phyloP scores from a whole-genome alignment of 2,113 vertebrate species.

The Helogale parvula region DNA sequence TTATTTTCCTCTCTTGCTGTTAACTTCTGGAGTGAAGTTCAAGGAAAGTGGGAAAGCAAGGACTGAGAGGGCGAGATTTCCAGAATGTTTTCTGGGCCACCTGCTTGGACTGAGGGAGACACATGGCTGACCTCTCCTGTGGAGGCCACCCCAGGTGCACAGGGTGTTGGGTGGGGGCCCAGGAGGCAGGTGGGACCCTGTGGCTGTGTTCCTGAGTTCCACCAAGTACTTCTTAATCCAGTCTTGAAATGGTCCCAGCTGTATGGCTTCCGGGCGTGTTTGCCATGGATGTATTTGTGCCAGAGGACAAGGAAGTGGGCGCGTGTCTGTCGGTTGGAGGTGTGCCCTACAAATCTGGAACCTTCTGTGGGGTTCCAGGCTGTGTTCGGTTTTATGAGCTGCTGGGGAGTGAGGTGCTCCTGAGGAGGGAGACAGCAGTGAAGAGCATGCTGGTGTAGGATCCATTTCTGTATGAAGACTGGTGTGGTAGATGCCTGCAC shows the following conservation, averaged over 20 bases:
- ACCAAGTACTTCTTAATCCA: not conserved
- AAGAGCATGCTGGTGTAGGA: not conserved
- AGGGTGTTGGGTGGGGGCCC: not conserved
- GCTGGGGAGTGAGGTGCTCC: not conserved
- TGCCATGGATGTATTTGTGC: no score
- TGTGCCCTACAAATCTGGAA: not conserved
- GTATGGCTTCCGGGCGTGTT: not conserved
- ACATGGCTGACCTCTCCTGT: not conserved
- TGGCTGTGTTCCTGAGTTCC: not conserved
- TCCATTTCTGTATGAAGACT: not conserved
- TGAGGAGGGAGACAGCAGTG: no score
- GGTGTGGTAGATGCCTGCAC: not conserved
- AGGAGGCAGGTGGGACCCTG: not conserved
- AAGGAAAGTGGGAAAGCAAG: not conserved
- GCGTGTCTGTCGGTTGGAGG: rapidly evolving
- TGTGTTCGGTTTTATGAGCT: no score
- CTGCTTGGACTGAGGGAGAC: not conserved
- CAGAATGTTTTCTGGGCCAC: not conserved
- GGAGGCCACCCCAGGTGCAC: rapidly evolving
- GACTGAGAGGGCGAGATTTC: not conserved
- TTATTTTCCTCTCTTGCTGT: not conserved
- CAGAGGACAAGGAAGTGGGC: not conserved
- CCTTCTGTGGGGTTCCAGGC: not conserved
- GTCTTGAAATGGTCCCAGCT: not conserved
- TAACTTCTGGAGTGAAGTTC: not conserved